Evolutionary conservation across 2,797 vertebrate genomes (phyloP).

Genomic region (Smutsia gigantea): DNA sequence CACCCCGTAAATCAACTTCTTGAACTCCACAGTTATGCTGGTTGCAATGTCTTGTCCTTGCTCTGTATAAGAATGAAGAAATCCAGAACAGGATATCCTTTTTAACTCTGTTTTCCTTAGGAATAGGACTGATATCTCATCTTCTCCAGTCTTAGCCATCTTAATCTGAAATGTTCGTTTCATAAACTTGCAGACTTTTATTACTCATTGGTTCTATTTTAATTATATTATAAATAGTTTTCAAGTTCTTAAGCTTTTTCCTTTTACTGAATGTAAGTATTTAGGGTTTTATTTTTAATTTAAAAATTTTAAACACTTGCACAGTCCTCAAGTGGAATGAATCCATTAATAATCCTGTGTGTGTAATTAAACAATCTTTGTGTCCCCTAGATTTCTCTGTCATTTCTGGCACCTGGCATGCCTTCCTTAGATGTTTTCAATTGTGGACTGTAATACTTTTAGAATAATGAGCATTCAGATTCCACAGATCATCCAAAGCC

Average conservation of each 20-base stretch:
- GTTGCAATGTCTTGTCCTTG: not conserved
- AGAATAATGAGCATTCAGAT: constrained; percentile 78
- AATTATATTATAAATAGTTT: constrained; percentile 44
- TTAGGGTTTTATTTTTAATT: constrained; percentile 64
- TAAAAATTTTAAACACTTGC: constrained; percentile 54
- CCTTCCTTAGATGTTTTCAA: constrained; percentile 71
- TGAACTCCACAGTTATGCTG: not conserved
- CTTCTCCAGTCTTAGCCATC: not conserved
- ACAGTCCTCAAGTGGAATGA: constrained; percentile 66
- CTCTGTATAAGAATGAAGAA: not conserved
- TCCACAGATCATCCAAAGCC: constrained; percentile 73
- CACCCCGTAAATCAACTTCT: constrained; percentile 10
- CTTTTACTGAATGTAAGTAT: constrained; percentile 14
- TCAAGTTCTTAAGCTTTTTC: constrained; percentile 16
- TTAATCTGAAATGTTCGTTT: not conserved
- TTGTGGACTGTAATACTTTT: constrained; percentile 68
- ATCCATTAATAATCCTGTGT: constrained; percentile 66
- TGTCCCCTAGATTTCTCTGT: constrained; percentile 67
- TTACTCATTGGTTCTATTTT: not conserved
- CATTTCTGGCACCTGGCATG: constrained; percentile 68
- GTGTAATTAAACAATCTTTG: constrained; percentile 73
- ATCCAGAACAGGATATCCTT: not conserved
- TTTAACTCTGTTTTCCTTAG: not conserved
- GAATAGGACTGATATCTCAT: not conserved
- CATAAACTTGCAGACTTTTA: not conserved